These are phyloP conservation scores for Dendrocopos noguchii DNA, from an alignment of 2,113 vertebrate genomes.

Conservation along the genomic window DNA sequence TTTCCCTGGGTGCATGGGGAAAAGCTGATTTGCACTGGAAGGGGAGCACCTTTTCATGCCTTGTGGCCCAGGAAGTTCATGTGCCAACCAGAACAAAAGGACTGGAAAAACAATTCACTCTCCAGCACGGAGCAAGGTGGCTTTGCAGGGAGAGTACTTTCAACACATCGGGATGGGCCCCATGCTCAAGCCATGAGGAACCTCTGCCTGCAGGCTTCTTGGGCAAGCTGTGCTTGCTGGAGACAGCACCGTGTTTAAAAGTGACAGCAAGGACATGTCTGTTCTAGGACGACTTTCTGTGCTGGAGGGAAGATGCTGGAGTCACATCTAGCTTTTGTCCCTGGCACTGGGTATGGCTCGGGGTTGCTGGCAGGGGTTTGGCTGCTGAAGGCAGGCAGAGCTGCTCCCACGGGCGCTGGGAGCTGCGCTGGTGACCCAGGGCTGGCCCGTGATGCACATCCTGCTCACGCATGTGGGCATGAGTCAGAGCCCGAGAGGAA, in stretches of 20 bases:
- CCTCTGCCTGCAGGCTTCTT: not conserved
- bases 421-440: not conserved
- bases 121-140: not conserved
- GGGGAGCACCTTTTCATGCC: not conserved
- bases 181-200: not conserved
- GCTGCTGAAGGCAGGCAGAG: not conserved
- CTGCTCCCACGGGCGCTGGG: accelerated
- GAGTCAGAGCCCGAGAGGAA: conserved; percentile 61
- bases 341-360: accelerated
- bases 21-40: not conserved
- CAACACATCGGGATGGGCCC: accelerated
- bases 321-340: accelerated
- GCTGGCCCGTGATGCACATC: conserved; percentile 59
- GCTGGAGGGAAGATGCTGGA: not conserved
- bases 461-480: conserved; percentile 62
- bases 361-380: not conserved
- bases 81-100: not conserved
- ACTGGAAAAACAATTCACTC: not conserved
- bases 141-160: not conserved
- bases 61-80: not conserved
- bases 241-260: not conserved
- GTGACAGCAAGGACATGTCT: not conserved
- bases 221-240: not conserved
- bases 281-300: not conserved
- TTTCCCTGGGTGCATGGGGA: not conserved